Conservation (phyloP, 1,140 invertebrate genomes). For the Orchestia grillus region DNA sequence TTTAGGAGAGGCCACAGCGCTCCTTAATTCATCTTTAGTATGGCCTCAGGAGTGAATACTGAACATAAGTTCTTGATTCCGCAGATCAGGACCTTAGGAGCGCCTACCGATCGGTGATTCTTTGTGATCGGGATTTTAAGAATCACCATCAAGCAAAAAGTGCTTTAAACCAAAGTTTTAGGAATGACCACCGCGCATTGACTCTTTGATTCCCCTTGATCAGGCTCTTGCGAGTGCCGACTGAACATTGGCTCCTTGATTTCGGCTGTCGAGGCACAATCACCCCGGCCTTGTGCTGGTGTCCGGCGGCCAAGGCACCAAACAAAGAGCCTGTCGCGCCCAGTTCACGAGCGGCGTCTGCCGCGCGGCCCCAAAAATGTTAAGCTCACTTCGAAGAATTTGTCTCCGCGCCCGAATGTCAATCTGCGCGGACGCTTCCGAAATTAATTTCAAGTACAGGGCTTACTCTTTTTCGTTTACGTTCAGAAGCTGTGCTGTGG, state of each 20-base stretch:
- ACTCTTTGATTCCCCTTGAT: not conserved
- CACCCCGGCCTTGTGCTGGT: not conserved
- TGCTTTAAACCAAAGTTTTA: no score
- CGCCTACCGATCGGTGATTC: no score
- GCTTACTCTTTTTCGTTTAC: no score
- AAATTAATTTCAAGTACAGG: no score
- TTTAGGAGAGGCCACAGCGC: no score
- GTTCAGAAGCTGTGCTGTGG: no score
- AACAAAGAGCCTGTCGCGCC: not conserved
- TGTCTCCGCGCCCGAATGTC: not conserved
- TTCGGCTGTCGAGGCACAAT: not conserved
- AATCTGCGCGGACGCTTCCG: not conserved
- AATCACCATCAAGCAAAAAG: no score
- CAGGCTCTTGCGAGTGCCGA: not conserved
- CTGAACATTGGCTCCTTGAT: not conserved
- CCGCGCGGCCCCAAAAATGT: not conserved
- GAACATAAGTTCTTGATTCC: no score
- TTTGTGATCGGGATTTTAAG: no score
- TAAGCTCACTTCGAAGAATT: not conserved
- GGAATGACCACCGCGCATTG: not conserved
- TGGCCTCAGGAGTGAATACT: no score
- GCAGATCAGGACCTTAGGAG: no score
- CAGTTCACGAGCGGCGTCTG: not conserved
- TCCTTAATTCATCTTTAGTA: no score
- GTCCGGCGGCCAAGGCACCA: not conserved